These are phyloP conservation scores for Galeruca laticollis DNA, from an alignment of 2,888 invertebrate species.

Conservation along the genomic window DNA sequence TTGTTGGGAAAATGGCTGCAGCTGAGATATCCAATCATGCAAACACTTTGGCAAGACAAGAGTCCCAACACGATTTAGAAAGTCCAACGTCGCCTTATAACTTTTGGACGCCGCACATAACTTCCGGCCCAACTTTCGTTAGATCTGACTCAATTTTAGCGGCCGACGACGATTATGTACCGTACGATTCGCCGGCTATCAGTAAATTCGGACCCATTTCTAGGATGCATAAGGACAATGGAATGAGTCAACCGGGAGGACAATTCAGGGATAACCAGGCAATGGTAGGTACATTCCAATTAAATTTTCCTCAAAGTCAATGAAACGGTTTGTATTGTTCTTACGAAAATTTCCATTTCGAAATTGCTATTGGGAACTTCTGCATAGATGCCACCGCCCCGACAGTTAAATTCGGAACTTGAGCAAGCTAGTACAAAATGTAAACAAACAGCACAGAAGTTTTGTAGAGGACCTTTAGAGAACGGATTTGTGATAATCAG, in stretches of 20 bases:
- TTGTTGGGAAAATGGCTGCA: constrained; percentile 69
- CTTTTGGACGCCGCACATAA: constrained; percentile 61
- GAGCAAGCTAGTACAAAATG: no score
- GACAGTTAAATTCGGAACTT: no score
- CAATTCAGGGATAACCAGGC: constrained; percentile 61
- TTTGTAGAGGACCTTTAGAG: no score
- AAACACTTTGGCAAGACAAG: constrained; percentile 63
- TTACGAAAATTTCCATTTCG: neutral
- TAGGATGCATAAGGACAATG: constrained; percentile 63
- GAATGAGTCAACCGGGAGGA: constrained; percentile 55
- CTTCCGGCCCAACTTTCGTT: constrained; percentile 50
- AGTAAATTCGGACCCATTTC: constrained; percentile 81
- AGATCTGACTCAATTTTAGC: constrained; percentile 70
- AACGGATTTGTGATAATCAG: no score
- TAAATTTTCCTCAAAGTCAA: no score
- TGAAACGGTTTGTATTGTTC: neutral
- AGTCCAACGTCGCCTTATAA: constrained; percentile 63
- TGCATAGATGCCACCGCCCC: no score
- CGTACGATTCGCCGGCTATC: constrained; percentile 75
- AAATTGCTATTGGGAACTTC: no score
- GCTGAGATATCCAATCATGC: constrained; percentile 65
- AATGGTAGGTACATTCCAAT: constrained; percentile 55
- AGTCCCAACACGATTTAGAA: constrained; percentile 61
- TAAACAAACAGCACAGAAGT: no score
- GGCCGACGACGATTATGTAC: constrained; percentile 76